Evolutionary conservation across 2,888 invertebrate genomes (phyloP).

Genomic region (Biston betularia): DNA sequence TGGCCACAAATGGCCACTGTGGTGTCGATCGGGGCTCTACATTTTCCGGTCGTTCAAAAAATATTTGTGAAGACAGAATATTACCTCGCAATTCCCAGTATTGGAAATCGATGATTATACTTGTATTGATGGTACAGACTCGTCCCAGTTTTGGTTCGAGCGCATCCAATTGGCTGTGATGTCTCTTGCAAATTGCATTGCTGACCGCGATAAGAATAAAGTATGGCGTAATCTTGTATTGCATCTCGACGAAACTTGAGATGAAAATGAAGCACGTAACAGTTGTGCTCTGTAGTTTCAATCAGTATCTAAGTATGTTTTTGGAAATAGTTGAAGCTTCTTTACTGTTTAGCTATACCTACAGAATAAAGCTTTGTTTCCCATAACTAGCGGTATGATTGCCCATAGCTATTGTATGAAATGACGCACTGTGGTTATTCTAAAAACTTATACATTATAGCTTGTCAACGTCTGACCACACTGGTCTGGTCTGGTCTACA

Average conservation of each 20-base stretch:
- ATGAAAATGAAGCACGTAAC: not conserved
- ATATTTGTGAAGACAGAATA: conserved; percentile 20
- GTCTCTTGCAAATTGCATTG: conserved; percentile 9
- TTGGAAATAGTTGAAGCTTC: conserved; percentile 4
- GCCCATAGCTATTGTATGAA: conserved; percentile 44
- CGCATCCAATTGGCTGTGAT: conserved; percentile 9
- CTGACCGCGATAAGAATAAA: conserved; percentile 15
- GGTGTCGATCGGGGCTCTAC: conserved; percentile 23
- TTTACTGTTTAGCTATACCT: conserved; percentile 1
- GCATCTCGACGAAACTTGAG: not conserved
- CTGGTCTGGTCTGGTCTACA: no score
- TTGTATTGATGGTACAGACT: not conserved
- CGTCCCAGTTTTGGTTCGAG: conserved; percentile 3
- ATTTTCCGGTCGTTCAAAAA: conserved; percentile 22
- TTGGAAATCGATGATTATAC: conserved; percentile 6
- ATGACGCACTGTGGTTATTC: conserved; percentile 24
- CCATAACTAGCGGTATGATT: conserved; percentile 40
- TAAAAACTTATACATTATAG: conserved; percentile 9
- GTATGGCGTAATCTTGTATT: conserved; percentile 6
- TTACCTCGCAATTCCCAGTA: conserved; percentile 1
- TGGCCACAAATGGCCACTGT: conserved; percentile 24
- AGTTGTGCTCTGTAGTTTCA: no score
- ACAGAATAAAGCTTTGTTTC: conserved; percentile 26
- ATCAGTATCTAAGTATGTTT: not conserved
- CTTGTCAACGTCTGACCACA: conserved; percentile 10